A percentile compares a stretch with the other conserved stretches of the same genome.
Conservation (phyloP, 2,113 vertebrate species). For the Polyodon spathula region DNA sequence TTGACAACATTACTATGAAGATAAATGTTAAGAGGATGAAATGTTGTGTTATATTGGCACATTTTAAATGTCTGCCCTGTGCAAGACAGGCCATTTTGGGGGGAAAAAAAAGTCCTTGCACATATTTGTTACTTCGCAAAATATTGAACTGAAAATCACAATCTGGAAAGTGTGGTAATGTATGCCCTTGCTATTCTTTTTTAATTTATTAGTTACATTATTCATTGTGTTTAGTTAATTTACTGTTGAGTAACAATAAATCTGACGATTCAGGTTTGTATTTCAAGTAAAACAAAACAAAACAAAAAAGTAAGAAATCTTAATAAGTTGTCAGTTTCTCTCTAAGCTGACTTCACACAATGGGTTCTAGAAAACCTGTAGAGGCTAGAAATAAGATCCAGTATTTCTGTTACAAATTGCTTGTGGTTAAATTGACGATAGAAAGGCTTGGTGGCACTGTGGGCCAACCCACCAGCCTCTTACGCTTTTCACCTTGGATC, state of each 20-base stretch:
- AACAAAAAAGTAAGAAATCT: slow-evolving; percentile 12
- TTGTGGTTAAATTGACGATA: too few species aligned
- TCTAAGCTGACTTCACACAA: slow-evolving; percentile 8
- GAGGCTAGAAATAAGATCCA: too few species aligned
- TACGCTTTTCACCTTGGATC: too few species aligned
- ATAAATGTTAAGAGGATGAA: too few species aligned
- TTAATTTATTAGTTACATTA: slow-evolving; percentile 14
- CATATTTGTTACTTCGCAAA: slow-evolving; percentile 8
- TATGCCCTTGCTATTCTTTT: slow-evolving; percentile 3
- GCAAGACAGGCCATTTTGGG: slow-evolving; percentile 6
- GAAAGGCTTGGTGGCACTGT: too few species aligned
- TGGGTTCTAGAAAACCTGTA: slow-evolving; percentile 3
- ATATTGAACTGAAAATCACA: slow-evolving; percentile 8
- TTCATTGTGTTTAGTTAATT: slow-evolving; percentile 10
- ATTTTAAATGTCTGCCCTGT: neutral
- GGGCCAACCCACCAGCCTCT: too few species aligned
- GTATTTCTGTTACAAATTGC: too few species aligned
- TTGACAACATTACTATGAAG: too few species aligned
- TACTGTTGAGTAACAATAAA: slow-evolving; percentile 11
- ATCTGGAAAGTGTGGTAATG: neutral
- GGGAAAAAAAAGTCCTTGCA: slow-evolving; percentile 1
- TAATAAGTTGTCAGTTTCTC: slow-evolving; percentile 5
- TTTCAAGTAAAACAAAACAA: slow-evolving; percentile 13
- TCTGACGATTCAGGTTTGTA: slow-evolving; percentile 15
- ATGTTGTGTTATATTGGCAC: too few species aligned